A percentile compares a stretch with the other conserved stretches of the same genome.
Evolutionary conservation across 2,888 invertebrate genomes (phyloP).

Genomic region (Ctenicera cuprea): DNA sequence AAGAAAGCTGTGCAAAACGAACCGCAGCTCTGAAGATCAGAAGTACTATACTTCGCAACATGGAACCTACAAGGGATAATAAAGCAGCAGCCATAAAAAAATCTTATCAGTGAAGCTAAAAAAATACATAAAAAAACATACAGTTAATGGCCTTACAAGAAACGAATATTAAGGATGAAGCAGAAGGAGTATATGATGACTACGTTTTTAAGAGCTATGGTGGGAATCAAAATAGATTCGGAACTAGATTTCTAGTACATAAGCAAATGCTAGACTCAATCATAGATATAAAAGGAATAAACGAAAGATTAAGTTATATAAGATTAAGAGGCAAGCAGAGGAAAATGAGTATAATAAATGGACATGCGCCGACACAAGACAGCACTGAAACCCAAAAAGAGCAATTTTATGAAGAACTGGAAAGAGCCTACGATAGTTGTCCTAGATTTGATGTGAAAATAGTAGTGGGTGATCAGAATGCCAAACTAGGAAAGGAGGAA

Average conservation of each 20-base stretch:
- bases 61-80: neutral
- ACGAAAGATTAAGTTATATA: slow-evolving; percentile 5
- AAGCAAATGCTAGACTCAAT: neutral
- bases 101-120: slow-evolving; percentile 1
- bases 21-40: neutral
- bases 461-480: too few species aligned
- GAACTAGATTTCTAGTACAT: slow-evolving; percentile 1
- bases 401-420: slow-evolving; percentile 4
- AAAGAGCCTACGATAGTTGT: neutral
- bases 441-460: too few species aligned
- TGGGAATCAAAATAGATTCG: neutral
- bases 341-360: too few species aligned
- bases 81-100: neutral
- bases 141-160: too few species aligned
- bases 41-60: slow-evolving; percentile 1
- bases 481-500: too few species aligned
- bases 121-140: neutral
- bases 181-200: neutral
- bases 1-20: neutral
- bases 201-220: neutral
- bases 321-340: neutral
- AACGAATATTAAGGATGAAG: neutral
- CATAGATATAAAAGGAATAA: too few species aligned
- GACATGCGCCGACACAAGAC: neutral
- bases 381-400: neutral